Base-by-base conservation (phyloP, 2,888 invertebrate genomes). In the Leptopilina syphax region DNA sequence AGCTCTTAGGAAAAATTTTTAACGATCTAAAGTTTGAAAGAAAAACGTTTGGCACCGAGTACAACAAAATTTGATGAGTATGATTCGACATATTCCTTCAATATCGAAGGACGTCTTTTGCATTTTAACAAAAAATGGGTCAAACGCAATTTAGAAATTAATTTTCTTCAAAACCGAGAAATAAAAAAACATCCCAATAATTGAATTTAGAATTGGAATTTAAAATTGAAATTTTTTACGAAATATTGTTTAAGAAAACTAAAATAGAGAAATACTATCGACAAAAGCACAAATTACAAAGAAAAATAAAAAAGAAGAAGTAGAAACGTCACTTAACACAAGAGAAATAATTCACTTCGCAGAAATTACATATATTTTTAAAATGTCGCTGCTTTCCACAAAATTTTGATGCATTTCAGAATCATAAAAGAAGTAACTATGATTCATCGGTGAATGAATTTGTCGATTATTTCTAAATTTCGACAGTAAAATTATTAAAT, bases 161-260 rank as follows among this genome's bases (percentile, higher is more conserved):
- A 10, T 50, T 50, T 50, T 47, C 9, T 50, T 50, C 3, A 10
- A 50, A 50, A 10, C 12, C 47, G 9, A 50, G 80, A 63, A 82
- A 79, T 86, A 7, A 44, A 82, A 34, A 34, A 34, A 34, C 83
- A 81, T 82, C 83, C 79, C 6, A 41, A 5, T 5, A 44, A 44
- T 44, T 6, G 8, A 44, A 8, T 7, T 8, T 8, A 8, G 44
- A 18, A 18, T 18, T 18, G 18, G 18, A 18, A 18, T 18, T 18
- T 18, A 18, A 18, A 18, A 18, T 18, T 18, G 18, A 44, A 44
- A 44, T 44, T 6, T 44, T 8, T 44, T 8, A 0, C 34, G 34
- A 34, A 44, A 7, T 7, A 44, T 44, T 7, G 44, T 8, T 24
- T 5, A 8, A 44, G n/a, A 24, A n/a, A 12, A 18, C 4, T 50